Evolutionary conservation across 2,888 invertebrate genomes (phyloP), one percentile per base, ranked within the genome.

Genomic region (Campoplex capitator): DNA sequence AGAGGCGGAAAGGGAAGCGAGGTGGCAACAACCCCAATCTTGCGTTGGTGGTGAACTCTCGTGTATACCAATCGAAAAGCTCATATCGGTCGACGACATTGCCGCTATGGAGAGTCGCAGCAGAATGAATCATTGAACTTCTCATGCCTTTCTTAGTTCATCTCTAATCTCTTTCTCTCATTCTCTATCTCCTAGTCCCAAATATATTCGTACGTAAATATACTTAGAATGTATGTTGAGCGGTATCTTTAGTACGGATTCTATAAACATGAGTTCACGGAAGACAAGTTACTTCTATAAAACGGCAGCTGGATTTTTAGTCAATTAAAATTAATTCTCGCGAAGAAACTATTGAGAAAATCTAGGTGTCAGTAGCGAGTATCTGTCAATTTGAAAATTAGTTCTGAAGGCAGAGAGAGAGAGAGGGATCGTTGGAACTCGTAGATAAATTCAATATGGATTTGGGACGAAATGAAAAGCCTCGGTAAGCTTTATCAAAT

Each of bases 11-110:
- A 95, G 95, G 91, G 95, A 95, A 91, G 95, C 95, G 32, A 96
- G 96, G 94, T 94, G 91, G 93, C 94, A 91, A 88, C 95, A 90
- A 92, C 95, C 97, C 7, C 96, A 97, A 0, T 96, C 96, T 11
- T 96, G 96, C 94, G 95, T 96, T n/a, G 97, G 98, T 9, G 98
- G 98, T 11, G 98, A 98, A 93, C 95, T 98, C 65, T 97, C 97
- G 2, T 96, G 97, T 81, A 97, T 98, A 92, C 98, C 98, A 51
- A 97, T 98, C 91, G 98, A 98, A 93, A 97, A 96, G 94, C 95
- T 96, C 92, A 95, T 95, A 91, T 95, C 95, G 70, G 95, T 95
- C 82, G 95, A 95, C 83, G 95, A 95, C 89, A 95, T 95, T 70
- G 94, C 95, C 71, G 92, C 94, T 32, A 94, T 94, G 94, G 94